Evolutionary conservation across 1,140 invertebrate genomes (phyloP), one percentile per base, ranked within the genome.

Genomic region (Pomacea maculata): DNA sequence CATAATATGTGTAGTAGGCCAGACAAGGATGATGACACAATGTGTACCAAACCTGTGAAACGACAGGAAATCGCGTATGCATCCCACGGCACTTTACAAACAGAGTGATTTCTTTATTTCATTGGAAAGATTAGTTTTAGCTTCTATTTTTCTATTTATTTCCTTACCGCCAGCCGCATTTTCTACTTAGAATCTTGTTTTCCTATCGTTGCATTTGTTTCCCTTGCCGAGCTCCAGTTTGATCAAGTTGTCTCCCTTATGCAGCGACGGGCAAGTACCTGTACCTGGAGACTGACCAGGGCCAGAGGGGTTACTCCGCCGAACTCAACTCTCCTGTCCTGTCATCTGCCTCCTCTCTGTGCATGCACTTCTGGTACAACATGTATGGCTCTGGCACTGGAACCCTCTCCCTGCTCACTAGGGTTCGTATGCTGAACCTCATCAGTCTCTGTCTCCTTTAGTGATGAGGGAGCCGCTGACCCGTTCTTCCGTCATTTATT

Each of bases 361-460:
- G 75, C 17, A 1, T 77, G 63, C 25, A 19, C 17, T 77, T 77
- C 75, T 77, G 75, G 75, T 67, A 67, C 63, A 54, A 29, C 63
- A 77, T 77, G 75, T 68, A 68, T 21, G 75, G 75, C 4, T 63
- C 64, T 12, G 73, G 57, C 73, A 75, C 57, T 55, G 64, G 52
- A 25, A 65, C 25, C n/a, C 63, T 54, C 0, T 67, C 75, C 15
- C 14, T 77, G 15, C 19, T 29, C 25, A 3, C 15, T 2, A 68
- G 45, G 63, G 64, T 68, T 61, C 6, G 67, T 70, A 34, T 25
- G 10, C 11, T 34, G 67, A 14, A 12, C 12, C 4, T n/a, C 11
- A 6, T n/a, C 5, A 21, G 21, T 15, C 67, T 1, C 3, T 8
- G 12, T 70, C 67, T 1, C n/a, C 29, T 15, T 70, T 70, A 34